A percentile compares a stretch with the other conserved stretches of the same genome.
Conservation (phyloP, 2,113 vertebrate genomes). For the Egretta garzetta region DNA sequence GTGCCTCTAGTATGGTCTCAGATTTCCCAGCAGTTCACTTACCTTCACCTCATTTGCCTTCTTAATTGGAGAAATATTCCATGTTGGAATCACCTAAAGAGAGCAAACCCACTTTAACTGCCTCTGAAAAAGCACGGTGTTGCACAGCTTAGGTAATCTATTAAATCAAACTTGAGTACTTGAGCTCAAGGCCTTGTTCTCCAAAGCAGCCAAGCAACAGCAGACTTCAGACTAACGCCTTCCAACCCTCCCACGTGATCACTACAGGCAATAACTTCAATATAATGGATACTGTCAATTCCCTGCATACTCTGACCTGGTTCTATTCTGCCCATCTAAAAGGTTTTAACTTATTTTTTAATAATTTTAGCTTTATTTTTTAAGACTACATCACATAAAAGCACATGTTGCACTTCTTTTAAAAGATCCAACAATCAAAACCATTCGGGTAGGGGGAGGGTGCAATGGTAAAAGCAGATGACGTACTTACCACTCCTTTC, state of each 20-base stretch:
- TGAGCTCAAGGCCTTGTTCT: background rate
- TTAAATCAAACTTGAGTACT: too few species aligned
- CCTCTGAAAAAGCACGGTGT: background rate
- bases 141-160: background rate
- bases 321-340: background rate
- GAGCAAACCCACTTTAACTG: background rate
- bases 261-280: rapidly evolving
- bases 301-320: background rate
- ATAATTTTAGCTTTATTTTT: too few species aligned
- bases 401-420: background rate
- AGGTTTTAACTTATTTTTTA: background rate
- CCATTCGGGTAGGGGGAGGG: background rate
- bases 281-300: rapidly evolving
- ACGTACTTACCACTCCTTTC: slow-evolving; percentile 87
- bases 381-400: background rate
- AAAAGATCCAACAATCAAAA: background rate
- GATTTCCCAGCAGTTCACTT: background rate
- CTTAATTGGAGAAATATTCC: slow-evolving; percentile 98
- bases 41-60: slow-evolving; percentile 85
- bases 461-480: background rate
- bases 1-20: background rate
- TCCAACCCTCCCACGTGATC: rapidly evolving
- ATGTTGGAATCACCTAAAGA: slow-evolving; percentile 89
- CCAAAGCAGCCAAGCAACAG: background rate
- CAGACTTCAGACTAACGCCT: background rate